Evolutionary conservation across 2,888 invertebrate genomes (phyloP).

Genomic region (Eupithecia vulgata): DNA sequence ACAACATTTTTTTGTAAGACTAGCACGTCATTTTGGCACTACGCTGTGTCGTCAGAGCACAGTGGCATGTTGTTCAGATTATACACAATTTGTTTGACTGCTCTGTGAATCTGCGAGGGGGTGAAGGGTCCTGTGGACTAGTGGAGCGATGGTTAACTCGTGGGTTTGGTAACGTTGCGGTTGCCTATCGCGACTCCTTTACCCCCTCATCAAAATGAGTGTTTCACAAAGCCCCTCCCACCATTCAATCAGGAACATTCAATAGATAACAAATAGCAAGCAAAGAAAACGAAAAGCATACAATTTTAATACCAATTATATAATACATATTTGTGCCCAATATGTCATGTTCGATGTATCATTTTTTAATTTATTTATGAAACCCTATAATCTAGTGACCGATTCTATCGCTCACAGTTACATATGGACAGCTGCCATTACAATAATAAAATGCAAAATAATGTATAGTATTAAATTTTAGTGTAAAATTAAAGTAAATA

Average conservation of each 20-base stretch:
- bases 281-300: slow-evolving; percentile 68
- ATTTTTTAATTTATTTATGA: slow-evolving; percentile 76
- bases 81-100: slow-evolving; percentile 61
- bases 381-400: slow-evolving; percentile 74
- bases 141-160: slow-evolving; percentile 31
- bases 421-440: slow-evolving; percentile 81
- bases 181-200: slow-evolving; percentile 23
- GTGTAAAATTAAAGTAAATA: slow-evolving; percentile 77
- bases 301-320: slow-evolving; percentile 56
- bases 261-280: slow-evolving; percentile 67
- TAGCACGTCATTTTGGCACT: slow-evolving; percentile 84
- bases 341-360: slow-evolving; percentile 84
- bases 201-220: slow-evolving; percentile 52
- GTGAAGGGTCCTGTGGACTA: slow-evolving; percentile 39
- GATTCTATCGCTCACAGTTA: slow-evolving; percentile 71
- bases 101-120: slow-evolving; percentile 65
- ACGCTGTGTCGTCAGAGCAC: slow-evolving; percentile 73
- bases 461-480: slow-evolving; percentile 74
- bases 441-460: slow-evolving; percentile 81
- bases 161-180: slow-evolving; percentile 33
- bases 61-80: slow-evolving; percentile 78
- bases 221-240: slow-evolving; percentile 67
- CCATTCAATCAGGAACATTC: slow-evolving; percentile 63
- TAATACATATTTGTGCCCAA: slow-evolving; percentile 77
- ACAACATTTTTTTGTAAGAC: slow-evolving; percentile 82